phyloP scores from a whole-genome alignment of 2,113 vertebrate genomes.

The Hyaena hyaena region DNA sequence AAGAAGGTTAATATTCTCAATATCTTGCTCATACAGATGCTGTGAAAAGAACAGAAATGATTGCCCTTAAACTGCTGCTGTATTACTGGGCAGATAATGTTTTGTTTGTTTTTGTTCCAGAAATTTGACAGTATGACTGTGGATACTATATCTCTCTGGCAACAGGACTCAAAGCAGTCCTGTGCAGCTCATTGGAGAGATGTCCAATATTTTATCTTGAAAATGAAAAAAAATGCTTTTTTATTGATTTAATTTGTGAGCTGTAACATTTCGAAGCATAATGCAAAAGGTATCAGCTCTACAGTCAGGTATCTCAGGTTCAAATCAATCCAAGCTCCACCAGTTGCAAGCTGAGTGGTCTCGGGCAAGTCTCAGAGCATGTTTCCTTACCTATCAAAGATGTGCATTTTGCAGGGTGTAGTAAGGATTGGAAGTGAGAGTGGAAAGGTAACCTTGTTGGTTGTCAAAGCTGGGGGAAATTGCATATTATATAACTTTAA shows the following conservation, averaged over 20 bases:
- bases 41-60: conserved; percentile 72
- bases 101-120: conserved; percentile 76
- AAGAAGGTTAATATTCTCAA: conserved; percentile 70
- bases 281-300: neutral
- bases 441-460: neutral
- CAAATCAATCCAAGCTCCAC: neutral
- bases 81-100: conserved; percentile 74
- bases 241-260: conserved; percentile 46
- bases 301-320: conserved; percentile 15
- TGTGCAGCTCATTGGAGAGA: neutral
- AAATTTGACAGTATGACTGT: conserved; percentile 69
- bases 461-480: neutral
- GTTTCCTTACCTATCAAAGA: neutral
- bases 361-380: neutral
- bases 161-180: conserved; percentile 51
- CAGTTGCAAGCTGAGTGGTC: neutral
- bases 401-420: neutral
- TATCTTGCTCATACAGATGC: conserved; percentile 74
- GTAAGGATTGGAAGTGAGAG: neutral
- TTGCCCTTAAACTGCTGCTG: conserved; percentile 62
- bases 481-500: no score
- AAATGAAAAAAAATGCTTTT: conserved; percentile 3
- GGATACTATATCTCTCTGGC: conserved; percentile 60
- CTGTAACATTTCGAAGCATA: neutral
- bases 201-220: conserved; percentile 60